Evolutionary conservation across 2,113 vertebrate genomes (phyloP), one percentile per base, ranked within the genome.

Genomic region (Poeciliopsis occidentalis): DNA sequence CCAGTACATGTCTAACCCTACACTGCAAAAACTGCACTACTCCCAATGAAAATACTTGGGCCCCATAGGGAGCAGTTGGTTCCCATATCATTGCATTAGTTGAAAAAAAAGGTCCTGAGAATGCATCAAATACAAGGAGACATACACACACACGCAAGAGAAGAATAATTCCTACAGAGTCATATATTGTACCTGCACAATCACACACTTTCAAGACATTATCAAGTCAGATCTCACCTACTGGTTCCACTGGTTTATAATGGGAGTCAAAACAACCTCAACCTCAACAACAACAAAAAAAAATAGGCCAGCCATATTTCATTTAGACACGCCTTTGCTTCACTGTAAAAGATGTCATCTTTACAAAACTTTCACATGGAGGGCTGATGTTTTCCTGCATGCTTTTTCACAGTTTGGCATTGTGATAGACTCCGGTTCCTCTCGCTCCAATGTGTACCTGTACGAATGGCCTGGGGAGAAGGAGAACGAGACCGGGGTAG

Each of bases 391-490:
- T 60, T 57, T 39, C 12, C 32, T 24, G 13, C 57, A 10, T 70
- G n/a, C 44, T 67, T 15, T 26, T 64, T 79, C 73, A 32, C 80
- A 99, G 97, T 98, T 97, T 67, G 98, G 98, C 26, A 95, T 99
- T 34, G 98, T 99, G 61, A 93, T 99, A 69, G 98, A 99, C 62
- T 95, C 97, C 0, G 98, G 97, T n/a, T 98, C 98, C 3, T 97
- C 98, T 63, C 95, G 95, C 17, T 99, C 98, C 27, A 98, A 92
- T 0, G 84, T 97, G n/a, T 97, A 97, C 0, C 89, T 99, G 41
- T 99, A 99, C n/a, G 87, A 97, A 80, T 99, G 98, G 98, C 97
- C 97, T 0, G 97, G 96, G 0, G 95, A 97, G 82, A 99, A 99
- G 88, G 91, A 97, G 83, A 99, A 99, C 61, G 92, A 98, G 72